These are phyloP conservation scores for Hapalemur alaotrensis DNA, from an alignment of 2,797 vertebrate genomes.

Conservation along the genomic window DNA sequence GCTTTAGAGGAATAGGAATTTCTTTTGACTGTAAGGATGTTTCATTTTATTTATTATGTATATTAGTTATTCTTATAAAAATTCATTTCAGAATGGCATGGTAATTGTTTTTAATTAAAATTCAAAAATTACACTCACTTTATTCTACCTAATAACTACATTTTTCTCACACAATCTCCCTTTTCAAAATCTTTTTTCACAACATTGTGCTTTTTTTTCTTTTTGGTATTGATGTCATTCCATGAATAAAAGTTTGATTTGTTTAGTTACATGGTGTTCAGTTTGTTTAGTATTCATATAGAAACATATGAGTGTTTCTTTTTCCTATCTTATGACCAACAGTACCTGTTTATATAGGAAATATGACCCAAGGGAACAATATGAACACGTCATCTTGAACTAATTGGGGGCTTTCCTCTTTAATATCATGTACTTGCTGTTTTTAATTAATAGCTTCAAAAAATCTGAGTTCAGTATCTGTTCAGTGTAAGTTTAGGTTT, in stretches of 20 bases:
- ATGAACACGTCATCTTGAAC: background rate
- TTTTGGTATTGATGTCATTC: background rate
- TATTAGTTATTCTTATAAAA: background rate
- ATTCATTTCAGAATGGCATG: background rate
- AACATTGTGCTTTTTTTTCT: background rate
- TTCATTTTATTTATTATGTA: background rate
- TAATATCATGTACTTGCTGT: background rate
- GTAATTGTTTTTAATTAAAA: background rate
- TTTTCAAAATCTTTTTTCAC: background rate
- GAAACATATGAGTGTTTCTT: background rate
- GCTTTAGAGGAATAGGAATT: background rate
- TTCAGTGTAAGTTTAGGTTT: background rate
- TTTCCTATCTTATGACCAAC: background rate
- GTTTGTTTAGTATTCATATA: background rate
- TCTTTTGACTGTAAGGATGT: background rate
- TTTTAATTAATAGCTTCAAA: background rate
- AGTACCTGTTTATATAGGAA: background rate
- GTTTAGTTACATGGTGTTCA: background rate
- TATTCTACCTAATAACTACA: background rate
- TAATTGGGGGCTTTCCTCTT: background rate
- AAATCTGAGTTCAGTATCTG: background rate
- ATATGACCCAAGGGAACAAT: background rate
- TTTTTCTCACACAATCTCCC: background rate
- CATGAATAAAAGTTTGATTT: background rate
- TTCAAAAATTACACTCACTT: background rate